Evolutionary conservation across 2,797 vertebrate species (phyloP), one percentile per base, ranked within the genome.

Genomic region (Urosaurus nigricauda): DNA sequence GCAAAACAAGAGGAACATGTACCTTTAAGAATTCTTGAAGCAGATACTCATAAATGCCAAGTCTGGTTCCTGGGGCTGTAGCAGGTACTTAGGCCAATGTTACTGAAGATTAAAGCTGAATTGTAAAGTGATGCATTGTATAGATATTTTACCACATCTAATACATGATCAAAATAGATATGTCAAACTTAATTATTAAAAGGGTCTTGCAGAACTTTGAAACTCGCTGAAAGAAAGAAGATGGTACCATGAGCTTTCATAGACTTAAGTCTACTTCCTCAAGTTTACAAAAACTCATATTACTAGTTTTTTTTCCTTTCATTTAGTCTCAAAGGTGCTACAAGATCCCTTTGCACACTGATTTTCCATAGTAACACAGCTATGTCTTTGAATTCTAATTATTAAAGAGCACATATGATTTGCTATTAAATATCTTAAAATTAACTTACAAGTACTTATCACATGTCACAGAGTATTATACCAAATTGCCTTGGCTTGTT

Each of bases 1-100:
- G 97, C 93, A 96, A 98, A 95, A 97, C 77, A 96, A 93, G 91
- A 94, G 92, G 92, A 95, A 37, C 83, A 51, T 93, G 84, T 70
- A 6, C 26, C 21, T 71, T 84, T 71, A 84, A 35, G 65, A 51
- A 87, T 40, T 40, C 17, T 13, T 40, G 29, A 9, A 84, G 43
- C 35, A 81, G 19, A 82, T 77, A 51, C 32, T 79, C 60, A 47
- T 73, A 60, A 58, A 12, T 43, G 40, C 26, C 24, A 70, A 29
- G 16, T 40, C 7, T 58, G 26, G 16, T 32, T 6, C 14, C 16
- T 79, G 74, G 56, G 12, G 29, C 13, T 40, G 68, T 51, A 35
- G 56, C 43, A 58, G 26, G 47, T 16, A 14, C 53, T 32, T 79
- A 58, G 17, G n/a, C 40, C 35, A 47, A 35, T 47, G 24, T 9